Percentiles rank a stretch among this genome's conserved stretches.
These are phyloP conservation scores for Phylloscopus collybita DNA, from an alignment of 2,797 vertebrate genomes.

Conservation along the genomic window DNA sequence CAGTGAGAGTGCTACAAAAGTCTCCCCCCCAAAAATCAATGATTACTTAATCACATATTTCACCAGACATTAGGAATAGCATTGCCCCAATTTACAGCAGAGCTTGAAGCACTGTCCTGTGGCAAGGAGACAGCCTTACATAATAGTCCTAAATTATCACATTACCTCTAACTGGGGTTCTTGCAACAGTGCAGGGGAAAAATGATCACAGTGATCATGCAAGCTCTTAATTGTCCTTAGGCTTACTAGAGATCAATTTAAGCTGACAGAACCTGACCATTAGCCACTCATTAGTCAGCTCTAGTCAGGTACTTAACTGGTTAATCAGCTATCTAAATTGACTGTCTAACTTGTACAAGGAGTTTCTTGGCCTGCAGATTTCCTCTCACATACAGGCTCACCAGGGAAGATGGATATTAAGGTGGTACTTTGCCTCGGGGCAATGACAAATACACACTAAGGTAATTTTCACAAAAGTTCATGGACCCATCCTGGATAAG, in stretches of 20 bases:
- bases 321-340: conserved; percentile 12
- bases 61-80: neutral
- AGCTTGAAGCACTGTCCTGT: neutral
- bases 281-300: conserved; percentile 1
- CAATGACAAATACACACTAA: neutral
- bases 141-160: conserved; percentile 26
- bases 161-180: neutral
- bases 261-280: neutral
- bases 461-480: neutral
- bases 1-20: neutral
- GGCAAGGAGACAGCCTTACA: conserved; percentile 40
- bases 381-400: neutral
- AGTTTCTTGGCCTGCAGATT: neutral
- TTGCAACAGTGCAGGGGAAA: neutral
- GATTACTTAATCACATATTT: conserved; percentile 33
- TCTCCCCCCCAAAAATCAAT: conserved; percentile 3
- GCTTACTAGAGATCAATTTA: neutral
- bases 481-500: neutral
- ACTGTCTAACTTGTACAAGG: neutral
- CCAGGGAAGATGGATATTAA: neutral
- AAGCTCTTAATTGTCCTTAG: neutral
- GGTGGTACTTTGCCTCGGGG: rapidly evolving
- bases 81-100: neutral
- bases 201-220: neutral
- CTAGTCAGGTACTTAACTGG: neutral